Evolutionary conservation across 2,797 vertebrate species (phyloP), one percentile per base, ranked within the genome.

Genomic region (Galago senegalensis): DNA sequence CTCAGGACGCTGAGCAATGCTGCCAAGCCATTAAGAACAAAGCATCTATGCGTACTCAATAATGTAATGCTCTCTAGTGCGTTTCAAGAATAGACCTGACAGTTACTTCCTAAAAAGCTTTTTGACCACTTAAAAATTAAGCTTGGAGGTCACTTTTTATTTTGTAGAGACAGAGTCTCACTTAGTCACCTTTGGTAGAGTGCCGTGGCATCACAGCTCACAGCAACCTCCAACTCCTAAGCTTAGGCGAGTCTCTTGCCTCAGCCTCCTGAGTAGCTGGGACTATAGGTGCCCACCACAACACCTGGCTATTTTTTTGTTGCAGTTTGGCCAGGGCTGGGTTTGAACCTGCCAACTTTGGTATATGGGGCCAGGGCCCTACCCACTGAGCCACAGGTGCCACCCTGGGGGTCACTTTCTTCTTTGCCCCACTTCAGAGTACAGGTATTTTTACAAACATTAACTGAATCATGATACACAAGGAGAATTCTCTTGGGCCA

Each of bases 381-480:
- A 43, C 40, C 40, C 40, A 43, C 40, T 43, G 40, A 43, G 40
- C 40, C 5, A 43, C 40, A 43, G 40, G 40, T 6, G 40, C 40
- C 40, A 40, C 40, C 40, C 40, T 3, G 2, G 20, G 73, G 60
- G 23, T 11, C 20, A 29, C 46, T 60, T 23, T 76, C 61, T 56
- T 29, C n/a, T 37, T 37, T 37, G 13, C 14, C 72, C 61, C 7
- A 11, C 67, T 93, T 87, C 34, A 31, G 53, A 92, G n/a, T 3
- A 34, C 1, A 70, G 81, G 53, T n/a, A 53, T 88, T 92, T 95
- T 73, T 91, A 81, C 92, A 87, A 65, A 58, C 7, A 56, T 27
- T 17, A 84, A 83, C 80, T 37, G 56, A 87, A 81, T 34, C 67
- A 23, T 65, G 40, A 60, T 34, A 58, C 6, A 20, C 37, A 46